Percentiles rank a stretch among this genome's conserved stretches.
phyloP scores from a whole-genome alignment of 2,797 vertebrate species.

The Botia kubotai region DNA sequence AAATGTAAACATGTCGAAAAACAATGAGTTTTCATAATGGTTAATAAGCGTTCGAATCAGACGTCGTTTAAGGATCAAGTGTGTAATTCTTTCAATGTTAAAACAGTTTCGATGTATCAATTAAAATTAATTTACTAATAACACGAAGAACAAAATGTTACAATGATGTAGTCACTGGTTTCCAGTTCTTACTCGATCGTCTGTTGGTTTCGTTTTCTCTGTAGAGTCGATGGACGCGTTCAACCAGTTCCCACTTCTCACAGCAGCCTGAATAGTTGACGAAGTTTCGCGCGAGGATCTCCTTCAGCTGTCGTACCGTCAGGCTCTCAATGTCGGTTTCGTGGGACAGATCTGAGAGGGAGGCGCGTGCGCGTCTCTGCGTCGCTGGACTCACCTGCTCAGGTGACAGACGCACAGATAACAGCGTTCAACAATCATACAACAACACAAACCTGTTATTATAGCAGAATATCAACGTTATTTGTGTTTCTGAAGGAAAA shows the following conservation, averaged over 20 bases:
- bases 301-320: slow-evolving; percentile 95
- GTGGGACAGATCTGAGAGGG: slow-evolving; percentile 90
- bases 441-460: not conserved
- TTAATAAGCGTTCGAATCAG: too few relatives aligned
- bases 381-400: slow-evolving; percentile 84
- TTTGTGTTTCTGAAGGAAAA: not conserved
- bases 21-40: too few relatives aligned
- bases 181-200: slow-evolving; percentile 82
- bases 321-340: slow-evolving; percentile 91
- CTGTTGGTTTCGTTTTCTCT: slow-evolving; percentile 91
- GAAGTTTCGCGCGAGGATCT: slow-evolving; percentile 95
- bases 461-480: not conserved
- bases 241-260: slow-evolving; percentile 98
- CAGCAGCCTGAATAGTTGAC: slow-evolving; percentile 98
- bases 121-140: not conserved
- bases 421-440: not conserved
- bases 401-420: not conserved
- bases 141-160: not conserved
- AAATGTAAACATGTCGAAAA: too few relatives aligned
- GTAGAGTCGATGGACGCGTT: slow-evolving; percentile 94
- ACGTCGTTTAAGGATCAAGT: too few relatives aligned
- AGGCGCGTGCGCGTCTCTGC: slow-evolving; percentile 87
- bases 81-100: too few relatives aligned
- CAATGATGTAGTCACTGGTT: not conserved
- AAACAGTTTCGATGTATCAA: too few relatives aligned